phyloP scores from a whole-genome alignment of 2,888 invertebrate genomes.

The Calameuta idolon region DNA sequence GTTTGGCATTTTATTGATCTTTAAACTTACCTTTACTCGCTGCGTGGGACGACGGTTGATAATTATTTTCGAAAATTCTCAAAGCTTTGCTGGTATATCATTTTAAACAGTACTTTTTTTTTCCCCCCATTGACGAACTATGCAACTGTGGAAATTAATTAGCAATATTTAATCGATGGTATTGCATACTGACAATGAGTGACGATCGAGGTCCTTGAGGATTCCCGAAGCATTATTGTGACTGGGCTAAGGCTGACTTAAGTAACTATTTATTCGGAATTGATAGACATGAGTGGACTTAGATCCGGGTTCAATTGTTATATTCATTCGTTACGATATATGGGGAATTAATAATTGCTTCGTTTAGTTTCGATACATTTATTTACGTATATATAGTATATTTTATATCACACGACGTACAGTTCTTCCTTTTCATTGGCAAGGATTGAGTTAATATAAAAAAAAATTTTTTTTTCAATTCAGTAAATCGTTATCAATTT shows the following conservation, averaged over 20 bases:
- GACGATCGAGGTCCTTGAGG: slow-evolving; percentile 39
- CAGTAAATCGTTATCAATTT: neutral
- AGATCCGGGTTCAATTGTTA: neutral
- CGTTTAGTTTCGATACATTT: neutral
- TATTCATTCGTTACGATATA: neutral
- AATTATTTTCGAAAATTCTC: neutral
- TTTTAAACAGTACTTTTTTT: neutral
- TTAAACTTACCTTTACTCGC: neutral
- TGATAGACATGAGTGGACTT: slow-evolving; percentile 15
- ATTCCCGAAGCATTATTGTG: slow-evolving; percentile 36
- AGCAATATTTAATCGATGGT: slow-evolving; percentile 1
- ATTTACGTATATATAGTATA: neutral
- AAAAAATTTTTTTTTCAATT: neutral
- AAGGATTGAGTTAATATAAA: neutral
- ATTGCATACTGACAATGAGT: slow-evolving; percentile 15
- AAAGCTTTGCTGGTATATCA: neutral
- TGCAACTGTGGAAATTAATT: neutral
- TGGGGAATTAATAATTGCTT: neutral
- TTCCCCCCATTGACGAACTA: neutral
- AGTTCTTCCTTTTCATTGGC: neutral
- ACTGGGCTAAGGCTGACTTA: slow-evolving; percentile 34
- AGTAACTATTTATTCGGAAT: slow-evolving; percentile 23
- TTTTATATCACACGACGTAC: neutral
- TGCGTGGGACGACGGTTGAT: neutral
- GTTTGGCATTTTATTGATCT: neutral